Percentiles rank a stretch among this genome's conserved stretches.
Evolutionary conservation across 2,797 vertebrate species (phyloP).

Genomic region (Microcaecilia unicolor): DNA sequence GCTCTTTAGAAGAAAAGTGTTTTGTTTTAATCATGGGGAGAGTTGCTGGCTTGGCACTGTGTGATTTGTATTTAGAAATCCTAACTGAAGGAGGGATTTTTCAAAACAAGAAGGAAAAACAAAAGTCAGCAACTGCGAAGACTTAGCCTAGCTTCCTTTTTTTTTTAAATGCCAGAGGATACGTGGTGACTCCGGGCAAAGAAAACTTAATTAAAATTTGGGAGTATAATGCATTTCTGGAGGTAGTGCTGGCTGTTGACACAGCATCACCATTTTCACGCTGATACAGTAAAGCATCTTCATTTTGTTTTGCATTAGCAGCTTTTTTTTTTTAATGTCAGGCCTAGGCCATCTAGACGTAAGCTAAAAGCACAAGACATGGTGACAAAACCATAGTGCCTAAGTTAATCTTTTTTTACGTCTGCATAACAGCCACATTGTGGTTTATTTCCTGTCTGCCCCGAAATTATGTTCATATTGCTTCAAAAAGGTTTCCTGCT

Average conservation of each 20-base stretch:
- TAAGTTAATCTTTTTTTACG: no score
- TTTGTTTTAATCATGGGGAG: conserved; percentile 64
- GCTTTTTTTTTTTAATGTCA: no score
- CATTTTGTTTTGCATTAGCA: background rate
- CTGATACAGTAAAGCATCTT: background rate
- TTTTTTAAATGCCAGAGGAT: conserved; percentile 35
- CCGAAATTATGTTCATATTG: background rate
- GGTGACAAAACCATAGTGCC: no score
- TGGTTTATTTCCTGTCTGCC: no score
- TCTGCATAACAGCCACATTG: no score
- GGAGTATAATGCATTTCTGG: conserved; percentile 26
- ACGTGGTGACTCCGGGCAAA: conserved; percentile 28
- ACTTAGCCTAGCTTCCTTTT: conserved; percentile 31
- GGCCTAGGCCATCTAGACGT: no score
- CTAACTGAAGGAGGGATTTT: conserved; percentile 42
- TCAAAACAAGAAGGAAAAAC: conserved; percentile 55
- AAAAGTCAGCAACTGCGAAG: conserved; percentile 51
- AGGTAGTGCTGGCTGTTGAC: conserved; percentile 20
- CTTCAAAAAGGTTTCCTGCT: conserved; percentile 32
- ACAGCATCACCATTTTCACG: conserved; percentile 11
- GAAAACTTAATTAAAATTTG: conserved; percentile 36
- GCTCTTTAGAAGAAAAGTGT: conserved; percentile 40
- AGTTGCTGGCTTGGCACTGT: conserved; percentile 47
- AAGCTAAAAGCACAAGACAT: no score
- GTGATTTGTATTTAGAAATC: conserved; percentile 29